A percentile compares a stretch with the other conserved stretches of the same genome.
These are phyloP conservation scores for Rosalia funebris DNA, from an alignment of 2,888 invertebrate species.

Conservation along the genomic window DNA sequence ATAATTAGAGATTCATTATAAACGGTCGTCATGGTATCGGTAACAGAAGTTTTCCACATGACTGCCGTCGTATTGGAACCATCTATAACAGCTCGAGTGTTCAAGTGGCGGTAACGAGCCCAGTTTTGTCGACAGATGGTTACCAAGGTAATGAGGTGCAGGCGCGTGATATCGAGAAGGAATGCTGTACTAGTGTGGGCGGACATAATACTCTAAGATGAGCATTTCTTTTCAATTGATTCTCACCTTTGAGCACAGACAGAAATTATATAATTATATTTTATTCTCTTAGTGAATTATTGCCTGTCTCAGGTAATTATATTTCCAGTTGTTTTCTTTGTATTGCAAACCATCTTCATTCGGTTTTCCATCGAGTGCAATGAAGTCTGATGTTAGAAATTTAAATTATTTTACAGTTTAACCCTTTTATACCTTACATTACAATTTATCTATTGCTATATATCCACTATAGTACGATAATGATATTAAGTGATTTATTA, in stretches of 20 bases:
- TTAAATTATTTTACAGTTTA: too few relatives aligned
- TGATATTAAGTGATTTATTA: too few relatives aligned
- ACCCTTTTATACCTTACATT: too few relatives aligned
- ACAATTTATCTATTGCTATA: too few relatives aligned
- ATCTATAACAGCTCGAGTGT: slow-evolving; percentile 49
- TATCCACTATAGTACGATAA: too few relatives aligned
- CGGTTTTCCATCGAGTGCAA: too few relatives aligned
- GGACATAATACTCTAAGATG: slow-evolving; percentile 13
- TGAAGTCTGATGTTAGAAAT: too few relatives aligned
- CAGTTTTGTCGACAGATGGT: slow-evolving; percentile 47
- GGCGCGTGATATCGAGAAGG: slow-evolving; percentile 25
- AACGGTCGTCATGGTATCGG: slow-evolving; percentile 58
- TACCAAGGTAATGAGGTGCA: slow-evolving; percentile 42
- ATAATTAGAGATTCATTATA: slow-evolving; percentile 61
- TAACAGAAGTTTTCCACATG: slow-evolving; percentile 59
- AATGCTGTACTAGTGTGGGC: slow-evolving; percentile 15
- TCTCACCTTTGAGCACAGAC: background rate
- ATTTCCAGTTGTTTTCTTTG: too few relatives aligned
- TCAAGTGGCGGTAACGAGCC: slow-evolving; percentile 54
- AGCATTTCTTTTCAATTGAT: slow-evolving; percentile 1
- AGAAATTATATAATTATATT: background rate
- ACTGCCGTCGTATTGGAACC: slow-evolving; percentile 53
- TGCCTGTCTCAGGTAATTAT: too few relatives aligned
- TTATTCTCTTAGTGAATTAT: too few relatives aligned
- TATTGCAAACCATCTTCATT: too few relatives aligned